Conservation (phyloP, 2,797 vertebrate genomes). For the Xerus rutilus region DNA sequence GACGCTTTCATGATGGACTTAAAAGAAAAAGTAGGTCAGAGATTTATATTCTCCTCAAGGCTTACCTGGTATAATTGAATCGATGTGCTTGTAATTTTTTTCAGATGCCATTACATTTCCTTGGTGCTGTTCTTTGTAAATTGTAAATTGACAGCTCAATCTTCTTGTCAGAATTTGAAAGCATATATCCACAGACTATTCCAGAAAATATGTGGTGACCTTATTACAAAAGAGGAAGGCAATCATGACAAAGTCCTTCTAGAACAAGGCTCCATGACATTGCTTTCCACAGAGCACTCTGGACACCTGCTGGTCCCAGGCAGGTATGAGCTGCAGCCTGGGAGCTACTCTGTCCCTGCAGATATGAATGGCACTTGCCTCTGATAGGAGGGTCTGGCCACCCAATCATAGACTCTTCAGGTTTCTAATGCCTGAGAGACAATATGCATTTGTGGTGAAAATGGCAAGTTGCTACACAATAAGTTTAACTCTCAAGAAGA, state of each 20-base stretch:
- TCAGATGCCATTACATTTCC: slow-evolving; percentile 25
- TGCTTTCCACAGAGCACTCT: neutral
- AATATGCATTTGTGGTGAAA: neutral
- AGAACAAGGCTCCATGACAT: neutral
- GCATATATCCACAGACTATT: neutral
- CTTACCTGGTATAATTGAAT: slow-evolving; percentile 13
- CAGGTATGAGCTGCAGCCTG: neutral
- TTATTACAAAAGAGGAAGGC: neutral
- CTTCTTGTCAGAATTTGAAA: slow-evolving; percentile 34
- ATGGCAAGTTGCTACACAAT: neutral
- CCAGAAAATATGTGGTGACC: slow-evolving; percentile 3
- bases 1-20: neutral
- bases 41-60: neutral
- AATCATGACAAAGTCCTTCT: neutral
- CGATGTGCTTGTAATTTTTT: neutral
- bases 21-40: neutral
- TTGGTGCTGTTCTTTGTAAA: slow-evolving; percentile 22
- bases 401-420: rapidly evolving
- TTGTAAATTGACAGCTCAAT: slow-evolving; percentile 30
- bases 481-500: neutral
- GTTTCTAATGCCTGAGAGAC: neutral
- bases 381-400: neutral
- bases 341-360: neutral
- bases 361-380: neutral
- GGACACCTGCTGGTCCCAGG: rapidly evolving